A percentile compares a stretch with the other conserved stretches of the same genome.
phyloP scores from a whole-genome alignment of 2,797 vertebrate genomes.

The Petrocephalus sullivani region DNA sequence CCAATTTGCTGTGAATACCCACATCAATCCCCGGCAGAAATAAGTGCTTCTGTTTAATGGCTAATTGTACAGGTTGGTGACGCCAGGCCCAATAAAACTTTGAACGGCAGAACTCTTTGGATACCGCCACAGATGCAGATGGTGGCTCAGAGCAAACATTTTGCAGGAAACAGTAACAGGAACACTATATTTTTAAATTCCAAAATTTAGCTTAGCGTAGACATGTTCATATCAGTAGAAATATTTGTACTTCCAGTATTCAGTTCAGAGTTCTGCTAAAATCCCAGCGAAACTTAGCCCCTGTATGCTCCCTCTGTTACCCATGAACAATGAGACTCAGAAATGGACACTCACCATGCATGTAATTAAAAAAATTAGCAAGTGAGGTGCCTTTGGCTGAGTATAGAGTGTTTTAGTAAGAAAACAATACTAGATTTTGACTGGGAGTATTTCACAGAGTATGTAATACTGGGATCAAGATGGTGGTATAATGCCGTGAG shows the following conservation, averaged over 20 bases:
- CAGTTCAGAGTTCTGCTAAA: background rate
- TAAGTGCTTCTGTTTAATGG: background rate
- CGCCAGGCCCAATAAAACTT: background rate
- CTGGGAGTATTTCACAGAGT: constrained; percentile 2
- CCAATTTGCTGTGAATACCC: background rate
- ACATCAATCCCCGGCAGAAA: background rate
- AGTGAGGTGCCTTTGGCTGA: background rate
- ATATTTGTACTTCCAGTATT: background rate
- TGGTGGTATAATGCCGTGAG: background rate
- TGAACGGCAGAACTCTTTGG: background rate
- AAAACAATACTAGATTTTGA: background rate
- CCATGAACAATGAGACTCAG: background rate
- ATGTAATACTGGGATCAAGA: background rate
- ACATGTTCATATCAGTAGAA: background rate
- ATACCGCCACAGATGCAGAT: background rate
- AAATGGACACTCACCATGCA: background rate
- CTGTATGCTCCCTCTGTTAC: background rate
- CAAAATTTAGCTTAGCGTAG: background rate
- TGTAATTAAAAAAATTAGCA: background rate
- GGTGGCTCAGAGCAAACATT: background rate
- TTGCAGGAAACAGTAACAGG: background rate
- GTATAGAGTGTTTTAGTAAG: background rate
- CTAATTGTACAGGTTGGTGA: background rate
- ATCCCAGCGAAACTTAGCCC: background rate
- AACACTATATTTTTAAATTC: background rate